Evolutionary conservation across 2,888 invertebrate genomes (phyloP), one percentile per base, ranked within the genome.

Genomic region (Liodrosophila aerea): DNA sequence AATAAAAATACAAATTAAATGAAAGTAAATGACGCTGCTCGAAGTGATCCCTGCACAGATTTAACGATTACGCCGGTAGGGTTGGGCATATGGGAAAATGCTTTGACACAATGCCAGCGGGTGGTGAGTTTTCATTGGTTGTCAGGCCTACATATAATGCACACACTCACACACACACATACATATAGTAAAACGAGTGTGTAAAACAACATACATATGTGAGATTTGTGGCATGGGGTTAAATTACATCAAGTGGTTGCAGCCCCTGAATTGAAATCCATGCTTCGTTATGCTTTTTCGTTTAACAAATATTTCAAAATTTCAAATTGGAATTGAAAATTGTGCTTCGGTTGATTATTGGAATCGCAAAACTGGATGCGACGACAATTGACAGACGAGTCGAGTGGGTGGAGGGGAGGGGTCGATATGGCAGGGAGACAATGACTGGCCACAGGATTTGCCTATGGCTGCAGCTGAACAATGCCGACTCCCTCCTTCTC

Each of bases 161-260:
- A 37, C 15, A 52, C 34, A 16, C 16, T 36, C 34, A 43, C 13
- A 56, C 13, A 41, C 18, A 13, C 9, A n/a, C 2, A 36, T 5
- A 47, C 7, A 31, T 8, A 29, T 7, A 31, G n/a, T 7, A 16
- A 12, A 4, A 7, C 40, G 1, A 27, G 33, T 43, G 22, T 22
- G 22, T 22, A 22, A 22, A 22, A 22, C 5, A 22, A 22, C 2
- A 22, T 22, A 4, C 16, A 50, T 18, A 61, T 62, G 63, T 68
- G 58, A 63, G 52, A 67, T 39, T 39, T 37, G 30, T 27, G 39
- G 72, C 37, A 60, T 57, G 47, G 72, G 72, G 72, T 67, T 67
- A 63, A 70, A 67, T 67, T 63, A 67, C 43, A 41, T 54, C 11
- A 36, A 62, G 69, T 61, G 58, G 61, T 70, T 70, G 71, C 62